Base-by-base conservation (phyloP, 2,888 invertebrate species). In the Sphinx pinastri region DNA sequence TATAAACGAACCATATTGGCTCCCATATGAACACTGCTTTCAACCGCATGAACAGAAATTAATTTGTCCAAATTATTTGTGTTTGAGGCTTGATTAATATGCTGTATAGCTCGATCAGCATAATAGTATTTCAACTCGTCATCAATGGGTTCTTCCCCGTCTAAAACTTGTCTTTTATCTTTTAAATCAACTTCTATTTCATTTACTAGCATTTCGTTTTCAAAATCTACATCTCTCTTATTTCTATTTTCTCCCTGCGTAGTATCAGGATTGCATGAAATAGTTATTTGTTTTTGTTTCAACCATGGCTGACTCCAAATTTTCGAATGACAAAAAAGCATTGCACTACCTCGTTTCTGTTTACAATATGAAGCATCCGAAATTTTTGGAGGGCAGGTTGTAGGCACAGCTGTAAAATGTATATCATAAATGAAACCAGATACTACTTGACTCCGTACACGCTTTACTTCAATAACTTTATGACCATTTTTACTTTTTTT, bases 251-350 rank as follows among this genome's bases (percentile, higher is more conserved):
- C 38, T 38, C 38, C 6, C 38, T 7, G 19, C 19, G 47, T 70
- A 72, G 74, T 74, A 8, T 66, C 72, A 10, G 72, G 57, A 51
- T 81, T 77, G 75, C 94, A 91, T 47, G 80, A 76, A 0, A 94
- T 87, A 59, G 86, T 78, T 70, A 89, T 85, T 54, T 89, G 83
- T 67, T 89, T 88, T 1, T 70, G 72, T 60, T 87, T 87, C 38
- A 94, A 57, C 95, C 95, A 95, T 10, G 95, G 93, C 54, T 88
- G 91, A 54, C 94, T 89, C 95, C 94, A 95, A 67, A 95, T 90
- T 69, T 85, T 76, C 52, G 95, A 81, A 45, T 89, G 76, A 79
- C 96, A 96, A 71, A 78, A 75, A 31, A 86, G 72, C 49, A 78
- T 67, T 16, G 72, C 70, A 38, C 78, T 75, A 19, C 74, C 70